A percentile compares a stretch with the other conserved stretches of the same genome.
Conservation (phyloP, 92 coral and sea anemone genomes). For the Epizoanthus fatuus region DNA sequence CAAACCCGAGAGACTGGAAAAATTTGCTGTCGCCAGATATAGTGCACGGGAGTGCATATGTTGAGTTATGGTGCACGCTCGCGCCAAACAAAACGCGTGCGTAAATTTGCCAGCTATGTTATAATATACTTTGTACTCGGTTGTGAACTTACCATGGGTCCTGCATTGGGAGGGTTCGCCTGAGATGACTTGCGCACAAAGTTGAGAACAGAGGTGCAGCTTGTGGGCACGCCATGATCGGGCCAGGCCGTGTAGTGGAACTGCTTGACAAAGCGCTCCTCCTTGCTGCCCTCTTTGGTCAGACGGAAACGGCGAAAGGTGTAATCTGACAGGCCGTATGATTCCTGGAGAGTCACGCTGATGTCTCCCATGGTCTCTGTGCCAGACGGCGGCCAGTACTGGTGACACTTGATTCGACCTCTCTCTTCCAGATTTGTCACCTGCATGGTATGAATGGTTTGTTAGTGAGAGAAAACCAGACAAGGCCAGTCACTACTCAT, state of each 20-base stretch:
- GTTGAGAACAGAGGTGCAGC: conserved; percentile 90
- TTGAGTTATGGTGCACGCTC: too few species aligned
- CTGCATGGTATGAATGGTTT: conserved; percentile 37
- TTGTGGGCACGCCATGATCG: conserved; percentile 95
- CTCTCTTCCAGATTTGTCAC: conserved; percentile 95
- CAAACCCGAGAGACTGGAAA: too few species aligned
- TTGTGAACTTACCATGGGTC: conserved; percentile 89
- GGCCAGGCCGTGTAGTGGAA: conserved; percentile 99
- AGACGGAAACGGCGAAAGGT: conserved; percentile 81
- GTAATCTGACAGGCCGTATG: conserved; percentile 91
- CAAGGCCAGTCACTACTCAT: neutral
- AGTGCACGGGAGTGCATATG: too few species aligned
- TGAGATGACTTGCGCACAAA: conserved; percentile 94
- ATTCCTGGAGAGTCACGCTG: conserved; percentile 72
- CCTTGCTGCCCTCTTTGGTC: conserved; percentile 66
- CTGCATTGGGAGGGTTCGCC: conserved; percentile 89
- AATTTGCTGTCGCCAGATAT: too few species aligned
- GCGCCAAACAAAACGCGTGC: too few species aligned
- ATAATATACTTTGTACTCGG: too few species aligned
- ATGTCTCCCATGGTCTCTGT: conserved; percentile 73
- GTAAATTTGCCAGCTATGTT: too few species aligned
- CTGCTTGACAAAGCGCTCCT: conserved; percentile 81
- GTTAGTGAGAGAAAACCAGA: too few species aligned
- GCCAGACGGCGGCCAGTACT: conserved; percentile 94
- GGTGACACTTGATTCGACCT: conserved; percentile 92